Evolutionary conservation across 2,113 vertebrate species (phyloP), one percentile per base, ranked within the genome.

Genomic region (Numenius arquata): DNA sequence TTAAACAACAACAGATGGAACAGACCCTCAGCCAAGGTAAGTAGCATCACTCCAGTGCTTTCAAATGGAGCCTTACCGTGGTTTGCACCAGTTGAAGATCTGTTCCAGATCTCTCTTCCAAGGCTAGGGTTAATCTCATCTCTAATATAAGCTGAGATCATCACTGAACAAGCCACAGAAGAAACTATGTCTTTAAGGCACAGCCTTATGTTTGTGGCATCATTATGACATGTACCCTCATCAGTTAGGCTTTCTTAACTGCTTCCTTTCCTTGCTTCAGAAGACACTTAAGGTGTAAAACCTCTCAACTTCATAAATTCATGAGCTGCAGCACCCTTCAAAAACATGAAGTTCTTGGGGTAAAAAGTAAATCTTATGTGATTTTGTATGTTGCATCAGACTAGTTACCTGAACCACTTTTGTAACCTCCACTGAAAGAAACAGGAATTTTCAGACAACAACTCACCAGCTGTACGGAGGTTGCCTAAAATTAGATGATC

Each of bases 1-100:
- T 94, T 95, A 95, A 96, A 96, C 95, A 97, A 95, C 95, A 96
- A 93, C 96, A 96, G 95, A 96, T 96, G 95, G 95, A 93, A 83
- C 65, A 96, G 87, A 94, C 90, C 76, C 93, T 91, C 82, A 96
- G 95, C 95, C 95, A 96, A 97, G 95, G 96, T 96, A 96, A 96
- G 93, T 94, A 94, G 80, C 89, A 92, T 96, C 89, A 84, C 76
- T 94, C 79, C 59, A 92, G 41, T 3, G 7, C 83, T 95, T 95
- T 93, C 83, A 95, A 95, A 80, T 71, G 59, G 79, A 96, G 61
- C 65, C 52, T 88, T 68, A 93, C 79, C 1, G 1, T 78, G 43
- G 48, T 84, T 96, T 86, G 25, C 61, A 92, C 43, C 75, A 93
- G 40, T 4, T 74, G 61, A 97, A 93, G 85, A 83, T 92, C 61